Evolutionary conservation across 2,113 vertebrate genomes (phyloP).

Genomic region (Eulemur macaco): DNA sequence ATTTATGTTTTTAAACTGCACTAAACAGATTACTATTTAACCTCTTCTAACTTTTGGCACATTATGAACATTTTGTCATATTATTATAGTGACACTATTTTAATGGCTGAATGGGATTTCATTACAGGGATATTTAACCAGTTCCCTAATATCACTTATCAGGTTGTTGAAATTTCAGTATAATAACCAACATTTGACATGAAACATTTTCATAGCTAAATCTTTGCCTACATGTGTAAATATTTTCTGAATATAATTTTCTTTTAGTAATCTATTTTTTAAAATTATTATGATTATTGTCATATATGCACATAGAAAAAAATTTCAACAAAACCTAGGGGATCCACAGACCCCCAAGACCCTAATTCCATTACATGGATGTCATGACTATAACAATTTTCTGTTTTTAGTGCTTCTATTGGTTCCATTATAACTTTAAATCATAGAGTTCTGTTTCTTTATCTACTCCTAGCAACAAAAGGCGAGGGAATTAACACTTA

Average conservation of each 20-base stretch:
- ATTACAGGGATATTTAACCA: neutral
- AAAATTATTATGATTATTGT: neutral
- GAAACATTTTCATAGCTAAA: neutral
- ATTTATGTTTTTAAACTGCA: neutral
- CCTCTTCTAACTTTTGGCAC: neutral
- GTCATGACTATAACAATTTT: neutral
- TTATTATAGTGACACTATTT: neutral
- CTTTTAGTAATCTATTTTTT: neutral
- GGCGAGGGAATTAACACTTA: neutral
- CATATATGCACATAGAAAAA: neutral
- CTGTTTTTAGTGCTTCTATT: neutral
- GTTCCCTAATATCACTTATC: neutral
- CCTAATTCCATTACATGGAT: neutral
- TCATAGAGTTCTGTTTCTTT: neutral
- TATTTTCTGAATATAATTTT: constrained; percentile 4
- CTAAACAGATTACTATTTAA: neutral
- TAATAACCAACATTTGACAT: neutral
- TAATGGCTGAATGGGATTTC: neutral
- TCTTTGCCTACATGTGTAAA: neutral
- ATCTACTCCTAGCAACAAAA: neutral
- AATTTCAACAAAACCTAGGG: neutral
- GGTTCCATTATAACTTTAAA: neutral
- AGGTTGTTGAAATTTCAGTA: neutral
- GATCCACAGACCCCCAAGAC: neutral
- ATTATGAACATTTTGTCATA: neutral